Conservation (phyloP, 2,113 vertebrate species). For the sheep (Ovis aries) region DNA sequence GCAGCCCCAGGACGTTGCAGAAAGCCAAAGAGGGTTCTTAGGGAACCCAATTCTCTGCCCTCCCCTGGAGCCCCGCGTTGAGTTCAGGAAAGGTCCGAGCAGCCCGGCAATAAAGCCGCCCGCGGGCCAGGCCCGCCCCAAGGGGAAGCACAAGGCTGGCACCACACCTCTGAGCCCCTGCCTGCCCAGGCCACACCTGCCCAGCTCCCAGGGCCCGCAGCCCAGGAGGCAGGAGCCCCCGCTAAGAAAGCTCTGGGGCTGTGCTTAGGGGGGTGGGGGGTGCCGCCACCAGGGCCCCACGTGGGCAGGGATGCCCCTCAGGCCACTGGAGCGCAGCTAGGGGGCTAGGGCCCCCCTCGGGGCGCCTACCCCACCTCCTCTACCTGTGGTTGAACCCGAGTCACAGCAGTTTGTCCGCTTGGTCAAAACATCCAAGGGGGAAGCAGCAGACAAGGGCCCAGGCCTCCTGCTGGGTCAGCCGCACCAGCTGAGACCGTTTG, state of each 20-base stretch:
- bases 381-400: neutral
- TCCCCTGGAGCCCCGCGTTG: neutral
- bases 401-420: neutral
- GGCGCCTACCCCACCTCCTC: neutral
- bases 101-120: neutral
- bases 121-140: neutral
- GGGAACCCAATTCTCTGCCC: neutral
- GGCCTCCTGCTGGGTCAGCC: neutral
- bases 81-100: neutral
- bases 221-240: neutral
- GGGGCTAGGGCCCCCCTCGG: neutral
- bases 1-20: neutral
- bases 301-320: neutral
- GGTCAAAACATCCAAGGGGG: neutral
- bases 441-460: neutral
- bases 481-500: neutral
- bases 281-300: too few species aligned
- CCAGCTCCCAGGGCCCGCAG: neutral
- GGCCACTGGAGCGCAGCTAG: neutral
- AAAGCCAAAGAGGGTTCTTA: neutral
- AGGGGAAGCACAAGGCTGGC: neutral
- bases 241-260: neutral
- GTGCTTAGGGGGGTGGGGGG: rapidly evolving
- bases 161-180: neutral
- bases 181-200: neutral